phyloP scores from a whole-genome alignment of 2,888 invertebrate genomes.

The Antheraea assamensis region DNA sequence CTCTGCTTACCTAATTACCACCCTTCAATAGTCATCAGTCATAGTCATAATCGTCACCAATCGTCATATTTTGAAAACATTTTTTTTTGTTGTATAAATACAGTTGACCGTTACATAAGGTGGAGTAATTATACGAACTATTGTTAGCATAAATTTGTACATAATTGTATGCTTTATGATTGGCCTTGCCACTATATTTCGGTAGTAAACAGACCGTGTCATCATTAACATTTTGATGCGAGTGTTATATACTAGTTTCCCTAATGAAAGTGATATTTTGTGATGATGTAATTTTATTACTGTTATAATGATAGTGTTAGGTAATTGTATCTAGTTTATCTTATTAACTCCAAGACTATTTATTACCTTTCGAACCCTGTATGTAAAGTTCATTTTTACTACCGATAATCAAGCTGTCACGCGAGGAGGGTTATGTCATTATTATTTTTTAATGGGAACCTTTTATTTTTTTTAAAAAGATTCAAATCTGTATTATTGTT shows the following conservation, averaged over 20 bases:
- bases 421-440: too few species aligned
- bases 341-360: not conserved
- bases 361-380: not conserved
- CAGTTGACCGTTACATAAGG: not conserved
- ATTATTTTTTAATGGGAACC: too few species aligned
- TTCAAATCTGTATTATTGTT: too few species aligned
- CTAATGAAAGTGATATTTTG: conserved; percentile 2
- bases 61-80: too few species aligned
- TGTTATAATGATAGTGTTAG: not conserved
- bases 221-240: conserved; percentile 42
- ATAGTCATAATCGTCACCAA: too few species aligned
- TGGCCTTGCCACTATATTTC: conserved; percentile 56
- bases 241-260: conserved; percentile 33
- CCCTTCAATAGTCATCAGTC: too few species aligned
- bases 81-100: not conserved
- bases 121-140: not conserved
- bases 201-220: conserved; percentile 48
- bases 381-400: too few species aligned
- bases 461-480: too few species aligned
- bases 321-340: not conserved
- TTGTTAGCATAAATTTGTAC: conserved; percentile 1
- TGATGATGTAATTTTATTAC: conserved; percentile 13
- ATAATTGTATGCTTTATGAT: not conserved
- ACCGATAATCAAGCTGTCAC: too few species aligned
- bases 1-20: too few species aligned